These are phyloP conservation scores for Regulus satrapa DNA, from an alignment of 2,113 vertebrate genomes.

Conservation along the genomic window DNA sequence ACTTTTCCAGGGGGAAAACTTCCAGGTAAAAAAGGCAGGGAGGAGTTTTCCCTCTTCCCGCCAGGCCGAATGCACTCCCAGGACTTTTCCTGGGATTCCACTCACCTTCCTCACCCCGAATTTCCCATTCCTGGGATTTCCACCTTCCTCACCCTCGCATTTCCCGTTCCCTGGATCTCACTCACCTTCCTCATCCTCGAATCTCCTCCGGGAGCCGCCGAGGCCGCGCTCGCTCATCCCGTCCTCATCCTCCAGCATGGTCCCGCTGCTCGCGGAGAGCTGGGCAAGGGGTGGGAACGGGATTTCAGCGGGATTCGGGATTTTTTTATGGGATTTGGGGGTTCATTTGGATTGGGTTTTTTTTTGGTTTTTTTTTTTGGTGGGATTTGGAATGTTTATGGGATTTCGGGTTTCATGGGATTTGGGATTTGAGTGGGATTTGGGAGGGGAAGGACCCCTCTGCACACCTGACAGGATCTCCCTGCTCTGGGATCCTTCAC, in stretches of 20 bases:
- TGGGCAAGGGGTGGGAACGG: background rate
- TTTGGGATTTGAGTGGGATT: no score
- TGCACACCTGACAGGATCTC: rapidly evolving
- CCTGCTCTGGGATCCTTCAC: background rate
- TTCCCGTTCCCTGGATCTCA: background rate
- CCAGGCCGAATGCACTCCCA: no score
- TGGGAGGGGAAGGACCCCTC: background rate
- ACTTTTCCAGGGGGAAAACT: rapidly evolving
- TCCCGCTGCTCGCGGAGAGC: background rate
- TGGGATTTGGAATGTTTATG: no score
- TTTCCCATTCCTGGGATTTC: background rate
- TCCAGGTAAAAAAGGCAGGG: background rate
- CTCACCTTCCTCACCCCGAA: background rate
- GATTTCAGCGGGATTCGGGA: no score
- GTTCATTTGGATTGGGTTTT: no score
- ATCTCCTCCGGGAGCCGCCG: conserved; percentile 69
- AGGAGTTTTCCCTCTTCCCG: background rate
- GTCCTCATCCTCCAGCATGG: conserved; percentile 81
- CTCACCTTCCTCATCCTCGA: conserved; percentile 85
- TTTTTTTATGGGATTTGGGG: no score
- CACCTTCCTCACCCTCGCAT: background rate
- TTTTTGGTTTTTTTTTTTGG: no score
- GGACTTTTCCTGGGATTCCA: no score
- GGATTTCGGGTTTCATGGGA: no score
- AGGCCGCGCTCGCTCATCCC: conserved; percentile 69